A percentile compares a stretch with the other conserved stretches of the same genome.
phyloP scores from a whole-genome alignment of 35 echinoderm and acorn worm species.

The Lytechinus pictus region DNA sequence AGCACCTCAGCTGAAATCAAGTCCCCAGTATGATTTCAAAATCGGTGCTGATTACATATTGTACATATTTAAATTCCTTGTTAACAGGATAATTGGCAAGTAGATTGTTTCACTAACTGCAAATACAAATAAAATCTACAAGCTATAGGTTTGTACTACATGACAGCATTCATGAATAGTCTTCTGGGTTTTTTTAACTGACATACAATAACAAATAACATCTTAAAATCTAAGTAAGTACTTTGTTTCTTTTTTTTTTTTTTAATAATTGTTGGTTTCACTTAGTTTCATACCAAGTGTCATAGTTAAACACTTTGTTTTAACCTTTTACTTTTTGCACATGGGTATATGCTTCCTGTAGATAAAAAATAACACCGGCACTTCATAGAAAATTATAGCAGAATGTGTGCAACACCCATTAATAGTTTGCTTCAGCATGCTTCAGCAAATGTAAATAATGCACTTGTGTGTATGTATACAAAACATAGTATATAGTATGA shows the following conservation, averaged over 20 bases:
- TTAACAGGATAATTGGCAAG: background rate
- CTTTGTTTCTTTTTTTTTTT: background rate
- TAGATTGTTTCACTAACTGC: background rate
- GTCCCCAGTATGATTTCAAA: background rate
- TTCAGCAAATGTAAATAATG: background rate
- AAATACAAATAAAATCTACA: background rate
- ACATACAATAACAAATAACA: background rate
- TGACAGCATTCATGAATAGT: background rate
- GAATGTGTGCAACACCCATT: background rate
- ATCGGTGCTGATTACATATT: background rate
- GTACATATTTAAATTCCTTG: background rate
- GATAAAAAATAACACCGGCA: conserved; percentile 9
- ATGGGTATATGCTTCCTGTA: background rate
- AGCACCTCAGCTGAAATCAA: background rate
- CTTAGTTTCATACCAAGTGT: background rate
- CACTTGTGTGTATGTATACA: conserved; percentile 18
- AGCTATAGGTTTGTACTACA: background rate
- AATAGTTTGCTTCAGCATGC: background rate
- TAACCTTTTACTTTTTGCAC: background rate
- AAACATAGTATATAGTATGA: background rate
- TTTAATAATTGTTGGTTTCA: background rate
- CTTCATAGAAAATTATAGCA: background rate
- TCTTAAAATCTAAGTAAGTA: background rate
- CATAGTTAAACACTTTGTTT: background rate
- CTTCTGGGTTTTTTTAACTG: background rate